A percentile compares a stretch with the other conserved stretches of the same genome.
Conservation (phyloP, 2,888 invertebrate genomes). For the Leucozona laternaria region DNA sequence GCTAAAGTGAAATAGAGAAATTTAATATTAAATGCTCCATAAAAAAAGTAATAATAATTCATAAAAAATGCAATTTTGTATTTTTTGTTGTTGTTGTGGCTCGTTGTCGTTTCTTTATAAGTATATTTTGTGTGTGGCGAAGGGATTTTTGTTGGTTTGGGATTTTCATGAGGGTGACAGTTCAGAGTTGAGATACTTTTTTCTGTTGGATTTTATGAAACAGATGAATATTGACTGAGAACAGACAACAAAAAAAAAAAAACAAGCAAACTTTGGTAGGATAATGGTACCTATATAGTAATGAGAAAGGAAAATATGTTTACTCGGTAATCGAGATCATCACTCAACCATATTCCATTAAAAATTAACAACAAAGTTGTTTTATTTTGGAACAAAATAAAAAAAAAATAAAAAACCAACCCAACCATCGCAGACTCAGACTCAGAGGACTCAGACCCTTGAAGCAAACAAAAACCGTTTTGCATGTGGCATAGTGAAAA, state of each 20-base stretch:
- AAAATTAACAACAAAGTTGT: conserved; percentile 68
- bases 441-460: too few relatives aligned
- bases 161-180: conserved; percentile 62
- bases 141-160: conserved; percentile 32
- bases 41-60: conserved; percentile 78
- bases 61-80: conserved; percentile 78
- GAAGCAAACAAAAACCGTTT: conserved; percentile 20
- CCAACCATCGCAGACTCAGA: too few relatives aligned
- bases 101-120: conserved; percentile 2
- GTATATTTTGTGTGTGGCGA: conserved; percentile 3
- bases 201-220: conserved; percentile 42
- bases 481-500: conserved; percentile 43
- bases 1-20: conserved; percentile 79
- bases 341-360: conserved; percentile 64
- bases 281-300: conserved; percentile 53
- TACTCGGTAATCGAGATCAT: conserved; percentile 70
- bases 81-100: not conserved
- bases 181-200: conserved; percentile 48
- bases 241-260: not conserved
- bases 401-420: conserved; percentile 11
- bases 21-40: conserved; percentile 84
- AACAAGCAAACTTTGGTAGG: conserved; percentile 21
- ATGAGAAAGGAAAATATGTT: conserved; percentile 57
- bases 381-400: conserved; percentile 24
- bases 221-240: conserved; percentile 59